Conservation (phyloP, 2,888 invertebrate species). For the Oithona nana region DNA sequence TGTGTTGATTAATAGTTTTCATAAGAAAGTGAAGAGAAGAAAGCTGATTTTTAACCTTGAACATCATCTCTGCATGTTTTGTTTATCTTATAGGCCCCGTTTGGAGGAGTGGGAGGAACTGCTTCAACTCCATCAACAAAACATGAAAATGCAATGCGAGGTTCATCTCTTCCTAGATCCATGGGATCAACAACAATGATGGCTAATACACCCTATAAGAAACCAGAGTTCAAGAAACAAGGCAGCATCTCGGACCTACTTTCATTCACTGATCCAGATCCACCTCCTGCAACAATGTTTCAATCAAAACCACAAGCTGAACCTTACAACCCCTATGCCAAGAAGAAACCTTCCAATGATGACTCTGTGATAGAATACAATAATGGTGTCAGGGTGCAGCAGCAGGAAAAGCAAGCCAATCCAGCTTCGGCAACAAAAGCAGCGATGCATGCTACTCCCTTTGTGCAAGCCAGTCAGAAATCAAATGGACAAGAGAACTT, state of each 20-base stretch:
- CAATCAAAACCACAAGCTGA: background rate
- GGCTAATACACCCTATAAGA: background rate
- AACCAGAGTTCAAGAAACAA: constrained; percentile 21
- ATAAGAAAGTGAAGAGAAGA: too few relatives aligned
- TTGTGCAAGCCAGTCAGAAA: too few relatives aligned
- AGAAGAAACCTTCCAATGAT: background rate
- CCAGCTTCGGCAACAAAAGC: background rate
- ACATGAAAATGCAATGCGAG: background rate
- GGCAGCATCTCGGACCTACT: constrained; percentile 43
- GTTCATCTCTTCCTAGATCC: background rate
- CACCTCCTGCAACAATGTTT: constrained; percentile 24
- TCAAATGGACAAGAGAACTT: background rate
- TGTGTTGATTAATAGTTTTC: too few relatives aligned
- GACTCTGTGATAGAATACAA: background rate
- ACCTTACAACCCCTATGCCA: background rate
- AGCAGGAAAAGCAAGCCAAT: too few relatives aligned
- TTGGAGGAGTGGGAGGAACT: too few relatives aligned
- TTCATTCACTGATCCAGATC: constrained; percentile 33
- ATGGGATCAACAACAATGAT: background rate
- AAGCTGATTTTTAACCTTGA: too few relatives aligned
- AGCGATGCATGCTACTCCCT: too few relatives aligned
- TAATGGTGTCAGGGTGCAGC: too few relatives aligned
- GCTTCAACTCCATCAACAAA: too few relatives aligned
- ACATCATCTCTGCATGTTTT: too few relatives aligned
- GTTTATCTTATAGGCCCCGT: too few relatives aligned